These are phyloP conservation scores for Lophochroa leadbeateri DNA, from an alignment of 2,113 vertebrate genomes.

Conservation along the genomic window DNA sequence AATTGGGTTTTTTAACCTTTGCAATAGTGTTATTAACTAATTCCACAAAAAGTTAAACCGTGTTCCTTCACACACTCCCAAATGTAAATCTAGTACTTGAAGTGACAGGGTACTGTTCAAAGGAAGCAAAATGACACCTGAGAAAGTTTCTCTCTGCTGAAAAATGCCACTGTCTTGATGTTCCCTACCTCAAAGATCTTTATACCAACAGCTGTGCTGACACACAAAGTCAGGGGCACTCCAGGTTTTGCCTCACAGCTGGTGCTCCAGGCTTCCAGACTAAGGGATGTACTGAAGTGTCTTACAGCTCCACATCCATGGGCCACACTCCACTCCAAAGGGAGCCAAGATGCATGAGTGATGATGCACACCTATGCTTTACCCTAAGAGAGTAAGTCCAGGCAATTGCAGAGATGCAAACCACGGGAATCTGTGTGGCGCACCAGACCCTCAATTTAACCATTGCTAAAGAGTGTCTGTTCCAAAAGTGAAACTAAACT, in stretches of 20 bases:
- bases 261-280: neutral
- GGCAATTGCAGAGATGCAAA: neutral
- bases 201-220: neutral
- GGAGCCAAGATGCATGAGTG: neutral
- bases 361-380: fast-evolving
- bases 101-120: fast-evolving
- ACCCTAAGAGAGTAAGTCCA: neutral
- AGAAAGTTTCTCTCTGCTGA: neutral
- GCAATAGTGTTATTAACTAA: neutral
- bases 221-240: fast-evolving
- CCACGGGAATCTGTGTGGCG: neutral
- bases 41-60: neutral
- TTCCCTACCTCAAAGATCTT: neutral
- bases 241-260: neutral
- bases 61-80: neutral
- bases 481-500: neutral
- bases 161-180: neutral
- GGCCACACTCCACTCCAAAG: neutral
- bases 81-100: neutral
- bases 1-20: neutral
- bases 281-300: neutral
- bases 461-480: fast-evolving
- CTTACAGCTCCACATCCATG: fast-evolving
- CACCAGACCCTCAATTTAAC: neutral
- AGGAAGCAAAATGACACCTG: neutral